Evolutionary conservation across 2,888 invertebrate species (phyloP), one percentile per base, ranked within the genome.

Genomic region (Drosophila tripunctata): DNA sequence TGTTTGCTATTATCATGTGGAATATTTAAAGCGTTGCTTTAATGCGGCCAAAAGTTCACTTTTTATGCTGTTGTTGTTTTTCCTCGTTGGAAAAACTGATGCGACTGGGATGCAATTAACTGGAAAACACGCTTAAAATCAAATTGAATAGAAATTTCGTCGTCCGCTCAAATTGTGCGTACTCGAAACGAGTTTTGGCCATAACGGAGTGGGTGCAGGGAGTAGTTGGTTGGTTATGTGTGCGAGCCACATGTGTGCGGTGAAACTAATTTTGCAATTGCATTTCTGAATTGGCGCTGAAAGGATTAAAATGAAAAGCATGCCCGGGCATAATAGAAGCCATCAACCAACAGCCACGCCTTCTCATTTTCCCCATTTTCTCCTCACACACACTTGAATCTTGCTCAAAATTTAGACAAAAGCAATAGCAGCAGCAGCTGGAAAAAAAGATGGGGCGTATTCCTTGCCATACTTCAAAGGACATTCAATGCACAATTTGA

Each of bases 121-220:
- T 84, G 88, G 79, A 85, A 88, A 84, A 88, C 78, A 60, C 86
- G 83, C 88, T 84, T 88, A 84, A 84, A 88, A 87, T 85, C 66
- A 87, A 87, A 84, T 87, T 87, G 78, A 65, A 88, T 82, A 83
- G 88, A 88, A 82, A 85, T 84, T 84, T 70, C 69, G 87, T 88
- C 81, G 69, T 67, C 60, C 78, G 81, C 84, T 79, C 67, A 80
- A 88, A 87, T 88, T 79, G 87, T 82, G 81, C 81, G 88, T 79
- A 56, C 48, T 54, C 36, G 21, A 44, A 69, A 48, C 40, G 31
- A 48, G 24, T n/a, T 10, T 15, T 21, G 38, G 14, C 1, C 10
- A 2, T 3, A 40, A 6, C 6, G 14, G 30, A 36, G 1, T 7
- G n/a, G 3, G 17, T 8, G n/a, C 3, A 17, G 35, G 17, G 10